Evolutionary conservation across 2,888 invertebrate species (phyloP).

Genomic region (Drosophila paramelanica): DNA sequence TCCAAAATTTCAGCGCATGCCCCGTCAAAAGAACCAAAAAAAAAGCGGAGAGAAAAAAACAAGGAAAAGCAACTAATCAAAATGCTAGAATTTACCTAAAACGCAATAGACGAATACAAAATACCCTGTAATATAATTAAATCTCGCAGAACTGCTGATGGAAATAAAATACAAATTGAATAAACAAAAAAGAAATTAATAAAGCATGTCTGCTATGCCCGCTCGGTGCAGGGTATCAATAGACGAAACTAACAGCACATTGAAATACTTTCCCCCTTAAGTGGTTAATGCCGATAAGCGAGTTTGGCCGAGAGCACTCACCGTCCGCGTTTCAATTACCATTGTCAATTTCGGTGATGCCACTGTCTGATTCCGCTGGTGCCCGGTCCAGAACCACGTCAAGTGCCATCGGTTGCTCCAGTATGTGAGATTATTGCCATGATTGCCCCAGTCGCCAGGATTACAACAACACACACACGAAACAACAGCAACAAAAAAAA

Average conservation of each 20-base stretch:
- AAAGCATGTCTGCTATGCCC: neutral
- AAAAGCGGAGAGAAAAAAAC: conserved; percentile 5
- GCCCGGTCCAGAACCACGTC: conserved; percentile 26
- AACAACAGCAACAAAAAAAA: conserved; percentile 2
- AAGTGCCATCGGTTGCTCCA: conserved; percentile 46
- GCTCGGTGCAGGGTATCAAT: conserved; percentile 13
- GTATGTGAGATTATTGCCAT: conserved; percentile 61
- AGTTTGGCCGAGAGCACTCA: conserved; percentile 58
- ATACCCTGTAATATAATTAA: conserved; percentile 4
- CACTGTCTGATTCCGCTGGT: conserved; percentile 17
- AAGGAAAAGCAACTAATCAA: conserved; percentile 1
- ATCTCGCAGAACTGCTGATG: neutral
- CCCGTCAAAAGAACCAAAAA: neutral
- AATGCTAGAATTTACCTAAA: neutral
- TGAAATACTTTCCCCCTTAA: conserved; percentile 62
- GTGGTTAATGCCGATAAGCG: conserved; percentile 77
- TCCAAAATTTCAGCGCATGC: conserved; percentile 39
- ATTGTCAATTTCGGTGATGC: conserved; percentile 58
- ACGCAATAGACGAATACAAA: neutral
- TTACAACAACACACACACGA: conserved; percentile 39
- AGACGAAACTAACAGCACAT: conserved; percentile 50
- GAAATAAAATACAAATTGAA: too few species aligned
- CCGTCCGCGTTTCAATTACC: conserved; percentile 68
- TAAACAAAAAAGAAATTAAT: too few species aligned
- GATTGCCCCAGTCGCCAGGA: conserved; percentile 64